These are phyloP conservation scores for Drosophila lowei DNA, from an alignment of 1,140 invertebrate species.

Conservation along the genomic window DNA sequence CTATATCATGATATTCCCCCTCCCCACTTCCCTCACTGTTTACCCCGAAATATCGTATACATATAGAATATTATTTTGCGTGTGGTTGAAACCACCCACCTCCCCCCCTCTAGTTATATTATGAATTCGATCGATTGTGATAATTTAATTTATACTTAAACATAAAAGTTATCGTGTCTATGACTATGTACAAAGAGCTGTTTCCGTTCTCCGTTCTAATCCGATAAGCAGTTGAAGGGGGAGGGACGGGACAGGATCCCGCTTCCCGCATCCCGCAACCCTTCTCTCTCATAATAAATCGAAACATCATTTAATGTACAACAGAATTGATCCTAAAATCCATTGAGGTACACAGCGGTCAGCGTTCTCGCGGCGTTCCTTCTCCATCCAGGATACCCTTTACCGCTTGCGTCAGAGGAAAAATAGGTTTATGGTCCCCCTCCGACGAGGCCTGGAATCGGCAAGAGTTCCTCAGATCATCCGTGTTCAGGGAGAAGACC, in stretches of 20 bases:
- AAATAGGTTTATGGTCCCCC: constrained; percentile 23
- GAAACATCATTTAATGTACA: constrained; percentile 4
- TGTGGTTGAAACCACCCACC: constrained; percentile 19
- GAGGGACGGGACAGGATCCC: too few species aligned
- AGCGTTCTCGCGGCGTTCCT: too few species aligned
- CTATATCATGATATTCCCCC: too few species aligned
- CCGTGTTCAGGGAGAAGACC: constrained; percentile 90
- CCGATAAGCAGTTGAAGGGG: background rate
- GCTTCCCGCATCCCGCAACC: too few species aligned
- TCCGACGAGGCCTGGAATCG: background rate
- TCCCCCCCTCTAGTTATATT: constrained; percentile 63
- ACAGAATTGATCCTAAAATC: background rate
- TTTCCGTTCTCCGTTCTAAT: background rate
- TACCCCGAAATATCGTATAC: constrained; percentile 29
- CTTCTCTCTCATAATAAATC: too few species aligned
- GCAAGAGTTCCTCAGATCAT: constrained; percentile 85
- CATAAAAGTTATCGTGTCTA: constrained; percentile 25
- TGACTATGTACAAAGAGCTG: constrained; percentile 33
- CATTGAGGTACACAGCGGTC: background rate
- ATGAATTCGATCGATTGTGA: constrained; percentile 70
- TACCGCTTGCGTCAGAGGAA: constrained; percentile 45
- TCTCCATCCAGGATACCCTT: constrained; percentile 13
- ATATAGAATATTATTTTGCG: constrained; percentile 51
- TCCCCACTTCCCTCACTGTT: background rate
- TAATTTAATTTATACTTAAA: constrained; percentile 74